Evolutionary conservation across 2,797 vertebrate species (phyloP), one percentile per base, ranked within the genome.

Genomic region (Psittacula echo): DNA sequence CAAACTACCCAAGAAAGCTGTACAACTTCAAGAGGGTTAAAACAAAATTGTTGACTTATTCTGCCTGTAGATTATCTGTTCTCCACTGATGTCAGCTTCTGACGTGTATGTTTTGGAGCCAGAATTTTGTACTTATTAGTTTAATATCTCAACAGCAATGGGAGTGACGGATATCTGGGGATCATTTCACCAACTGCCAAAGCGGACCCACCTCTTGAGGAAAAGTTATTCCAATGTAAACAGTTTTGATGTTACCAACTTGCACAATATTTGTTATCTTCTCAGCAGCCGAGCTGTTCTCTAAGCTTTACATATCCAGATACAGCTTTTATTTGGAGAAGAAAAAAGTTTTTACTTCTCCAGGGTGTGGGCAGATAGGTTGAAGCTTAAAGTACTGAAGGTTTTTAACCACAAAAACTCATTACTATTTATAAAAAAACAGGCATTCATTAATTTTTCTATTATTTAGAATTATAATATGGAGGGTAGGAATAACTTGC

Each of bases 191-290:
- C 2, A 22, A 56, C 85, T 90, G 73, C 73, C 85, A 84, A 91
- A 88, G 17, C 41, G 27, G 32, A 75, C 19, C 50, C 81, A 64
- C 24, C 53, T 86, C 91, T 54, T 75, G 62, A n/a, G 45, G 34
- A 72, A 72, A 84, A 84, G 42, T 48, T 84, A 58, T 71, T 91
- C 93, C 79, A 93, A 47, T 2, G 20, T 61, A 96, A 96, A 94
- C 66, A 86, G 13, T 62, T 93, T 70, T 81, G 42, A 62, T 88
- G 42, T 41, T 86, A 73, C 66, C 79, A 86, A 21, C 70, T 95
- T 78, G 37, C 45, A 78, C 22, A 87, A 78, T 88, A 81, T 94
- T 96, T 93, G 41, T n/a, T 94, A 56, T 78, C 88, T 94, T 95
- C 54, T 86, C 39, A 81, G 48, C 3, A 3, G 13, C 30, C 11